Conservation (phyloP, 2,797 vertebrate genomes). For the Sebastes minor region DNA sequence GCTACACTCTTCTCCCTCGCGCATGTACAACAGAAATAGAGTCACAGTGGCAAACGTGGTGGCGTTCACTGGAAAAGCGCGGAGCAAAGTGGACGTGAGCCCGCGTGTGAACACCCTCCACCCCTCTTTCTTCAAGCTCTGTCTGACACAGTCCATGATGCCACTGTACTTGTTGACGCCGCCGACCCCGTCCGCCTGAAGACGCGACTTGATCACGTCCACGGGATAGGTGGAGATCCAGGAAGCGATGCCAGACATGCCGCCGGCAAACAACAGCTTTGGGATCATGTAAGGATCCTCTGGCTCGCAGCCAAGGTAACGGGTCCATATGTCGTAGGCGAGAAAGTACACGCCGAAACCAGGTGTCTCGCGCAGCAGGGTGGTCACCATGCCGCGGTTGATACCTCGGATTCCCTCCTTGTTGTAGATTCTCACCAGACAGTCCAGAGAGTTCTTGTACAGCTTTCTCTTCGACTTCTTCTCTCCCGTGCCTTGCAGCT, state of each 20-base stretch:
- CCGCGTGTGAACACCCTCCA: conserved; percentile 92
- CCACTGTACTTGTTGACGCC: conserved; percentile 87
- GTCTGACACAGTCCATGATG: conserved; percentile 90
- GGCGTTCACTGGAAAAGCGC: conserved; percentile 96
- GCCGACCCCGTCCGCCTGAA: conserved; percentile 93
- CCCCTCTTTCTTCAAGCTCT: conserved; percentile 92
- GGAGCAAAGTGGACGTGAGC: conserved; percentile 93
- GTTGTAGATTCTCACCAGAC: conserved; percentile 92
- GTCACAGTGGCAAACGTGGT: conserved; percentile 97
- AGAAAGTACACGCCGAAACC: conserved; percentile 98
- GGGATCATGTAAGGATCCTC: conserved; percentile 91
- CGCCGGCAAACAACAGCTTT: conserved; percentile 93
- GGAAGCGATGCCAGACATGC: conserved; percentile 93
- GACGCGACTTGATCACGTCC: conserved; percentile 97
- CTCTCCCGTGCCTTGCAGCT: conserved; percentile 94
- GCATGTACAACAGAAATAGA: conserved; percentile 91
- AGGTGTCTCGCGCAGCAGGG: conserved; percentile 92
- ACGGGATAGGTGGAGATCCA: conserved; percentile 97
- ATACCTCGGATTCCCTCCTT: conserved; percentile 91
- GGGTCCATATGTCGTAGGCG: conserved; percentile 90
- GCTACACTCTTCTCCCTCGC: conserved; percentile 78
- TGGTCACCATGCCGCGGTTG: conserved; percentile 95
- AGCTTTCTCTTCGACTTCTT: conserved; percentile 87
- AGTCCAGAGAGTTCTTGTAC: conserved; percentile 97
- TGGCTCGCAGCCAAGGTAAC: conserved; percentile 91